Conservation (phyloP, 2,797 vertebrate species). For the Corythornis leucogaster region DNA sequence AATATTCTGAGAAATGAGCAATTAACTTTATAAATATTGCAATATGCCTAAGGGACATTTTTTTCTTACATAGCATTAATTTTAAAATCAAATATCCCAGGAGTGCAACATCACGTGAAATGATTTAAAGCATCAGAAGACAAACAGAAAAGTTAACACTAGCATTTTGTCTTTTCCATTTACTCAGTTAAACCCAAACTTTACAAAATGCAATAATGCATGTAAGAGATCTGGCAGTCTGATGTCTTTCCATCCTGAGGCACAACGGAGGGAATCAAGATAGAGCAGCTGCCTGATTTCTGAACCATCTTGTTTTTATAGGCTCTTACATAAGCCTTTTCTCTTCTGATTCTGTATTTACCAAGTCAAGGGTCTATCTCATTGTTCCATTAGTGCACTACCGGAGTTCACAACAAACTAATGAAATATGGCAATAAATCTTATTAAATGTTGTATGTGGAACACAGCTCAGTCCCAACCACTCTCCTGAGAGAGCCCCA, state of each 20-base stretch:
- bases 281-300: constrained; percentile 8
- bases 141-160: background rate
- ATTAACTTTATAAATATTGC: background rate
- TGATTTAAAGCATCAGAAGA: constrained; percentile 2
- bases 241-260: background rate
- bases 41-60: background rate
- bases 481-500: background rate
- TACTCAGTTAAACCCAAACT: background rate
- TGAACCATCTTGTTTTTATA: background rate
- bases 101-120: background rate
- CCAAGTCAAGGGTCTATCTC: constrained; percentile 29
- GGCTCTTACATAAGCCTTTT: constrained; percentile 41
- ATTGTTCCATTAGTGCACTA: constrained; percentile 35
- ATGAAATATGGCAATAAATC: constrained; percentile 41
- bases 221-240: background rate
- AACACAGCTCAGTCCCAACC: background rate
- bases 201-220: background rate
- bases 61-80: background rate
- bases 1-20: background rate
- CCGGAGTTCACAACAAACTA: constrained; percentile 1
- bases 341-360: background rate
- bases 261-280: background rate
- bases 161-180: background rate
- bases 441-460: background rate
- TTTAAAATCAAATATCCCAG: background rate